Evolutionary conservation across 2,113 vertebrate genomes (phyloP).

Genomic region (Zosterops japonicus): DNA sequence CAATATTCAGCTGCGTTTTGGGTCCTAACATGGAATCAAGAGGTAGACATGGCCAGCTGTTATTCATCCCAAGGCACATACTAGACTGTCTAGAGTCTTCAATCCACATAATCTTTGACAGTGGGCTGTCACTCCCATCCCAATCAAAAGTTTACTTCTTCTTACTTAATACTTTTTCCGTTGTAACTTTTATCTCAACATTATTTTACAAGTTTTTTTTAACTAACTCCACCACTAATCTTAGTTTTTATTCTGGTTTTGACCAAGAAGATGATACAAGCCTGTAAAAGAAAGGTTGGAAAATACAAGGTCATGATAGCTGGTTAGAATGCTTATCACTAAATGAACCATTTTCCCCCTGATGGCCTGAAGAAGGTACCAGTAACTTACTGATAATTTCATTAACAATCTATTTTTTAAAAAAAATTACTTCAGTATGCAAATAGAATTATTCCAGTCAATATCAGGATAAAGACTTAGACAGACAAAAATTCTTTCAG

Average conservation of each 20-base stretch:
- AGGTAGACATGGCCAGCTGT: neutral
- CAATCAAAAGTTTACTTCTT: neutral
- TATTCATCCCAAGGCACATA: neutral
- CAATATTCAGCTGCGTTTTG: neutral
- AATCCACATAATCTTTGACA: neutral
- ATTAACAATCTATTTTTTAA: neutral
- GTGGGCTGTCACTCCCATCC: neutral
- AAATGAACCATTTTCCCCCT: neutral
- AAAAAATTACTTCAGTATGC: constrained; percentile 14
- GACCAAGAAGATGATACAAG: neutral
- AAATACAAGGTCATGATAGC: neutral
- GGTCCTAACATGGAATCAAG: neutral
- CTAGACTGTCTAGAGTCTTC: neutral
- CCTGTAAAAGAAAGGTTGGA: neutral
- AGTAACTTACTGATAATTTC: constrained; percentile 34
- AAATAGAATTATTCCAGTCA: neutral
- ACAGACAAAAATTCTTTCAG: neutral
- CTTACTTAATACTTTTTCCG: neutral
- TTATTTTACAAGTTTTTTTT: neutral
- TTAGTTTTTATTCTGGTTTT: neutral
- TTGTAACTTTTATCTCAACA: neutral
- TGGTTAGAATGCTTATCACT: neutral
- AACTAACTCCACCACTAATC: neutral
- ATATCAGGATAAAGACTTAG: neutral
- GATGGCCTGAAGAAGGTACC: neutral